Conservation (phyloP, 1,140 invertebrate species). For the Formica selysi region DNA sequence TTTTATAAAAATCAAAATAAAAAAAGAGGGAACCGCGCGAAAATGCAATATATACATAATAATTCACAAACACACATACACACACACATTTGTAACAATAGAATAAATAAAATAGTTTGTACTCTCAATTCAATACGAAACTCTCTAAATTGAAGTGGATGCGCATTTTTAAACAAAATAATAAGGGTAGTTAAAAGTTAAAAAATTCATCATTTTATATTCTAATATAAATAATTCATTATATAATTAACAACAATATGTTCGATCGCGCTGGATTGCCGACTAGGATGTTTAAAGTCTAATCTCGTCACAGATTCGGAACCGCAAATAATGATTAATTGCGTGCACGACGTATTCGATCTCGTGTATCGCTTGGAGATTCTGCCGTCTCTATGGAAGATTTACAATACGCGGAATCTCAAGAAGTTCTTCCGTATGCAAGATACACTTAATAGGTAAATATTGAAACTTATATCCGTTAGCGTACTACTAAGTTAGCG, state of each 20-base stretch:
- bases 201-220: conserved; percentile 2
- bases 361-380: conserved; percentile 88
- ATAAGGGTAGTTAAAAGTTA: neutral
- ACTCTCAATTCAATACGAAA: conserved; percentile 16
- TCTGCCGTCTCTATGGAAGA: conserved; percentile 89
- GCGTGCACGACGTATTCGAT: conserved; percentile 88
- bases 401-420: conserved; percentile 87
- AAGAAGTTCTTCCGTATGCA: conserved; percentile 86
- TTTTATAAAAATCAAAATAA: too few species aligned
- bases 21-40: neutral
- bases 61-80: neutral
- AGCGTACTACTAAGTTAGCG: conserved; percentile 26
- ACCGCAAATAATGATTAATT: conserved; percentile 87
- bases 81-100: neutral
- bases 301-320: conserved; percentile 87
- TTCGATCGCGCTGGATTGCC: conserved; percentile 89
- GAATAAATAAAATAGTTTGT: conserved; percentile 33
- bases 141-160: neutral
- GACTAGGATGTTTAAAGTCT: conserved; percentile 88
- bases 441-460: conserved; percentile 79
- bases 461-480: conserved; percentile 53
- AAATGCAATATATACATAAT: neutral
- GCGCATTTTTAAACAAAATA: neutral
- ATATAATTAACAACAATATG: conserved; percentile 87
- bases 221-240: neutral